phyloP scores from a whole-genome alignment of 2,113 vertebrate species.

The Pseudorhombus dupliciocellatus region DNA sequence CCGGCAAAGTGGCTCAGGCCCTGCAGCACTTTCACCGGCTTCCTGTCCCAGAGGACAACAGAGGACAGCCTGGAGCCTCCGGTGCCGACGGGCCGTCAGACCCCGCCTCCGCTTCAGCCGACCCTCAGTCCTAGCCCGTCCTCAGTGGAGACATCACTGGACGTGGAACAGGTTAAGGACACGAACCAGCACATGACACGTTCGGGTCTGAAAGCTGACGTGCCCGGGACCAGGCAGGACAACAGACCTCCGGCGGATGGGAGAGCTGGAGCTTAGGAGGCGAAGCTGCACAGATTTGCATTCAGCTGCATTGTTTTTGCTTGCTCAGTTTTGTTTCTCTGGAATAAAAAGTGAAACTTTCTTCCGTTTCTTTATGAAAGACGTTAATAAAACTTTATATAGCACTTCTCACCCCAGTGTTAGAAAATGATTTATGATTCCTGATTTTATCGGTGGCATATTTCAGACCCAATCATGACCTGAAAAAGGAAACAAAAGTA shows the following conservation, averaged over 20 bases:
- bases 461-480: too few relatives aligned
- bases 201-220: constrained; percentile 5
- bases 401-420: constrained; percentile 31
- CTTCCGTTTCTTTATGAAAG: constrained; percentile 38
- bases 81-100: background rate
- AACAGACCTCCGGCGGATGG: background rate
- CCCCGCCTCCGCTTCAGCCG: constrained; percentile 1
- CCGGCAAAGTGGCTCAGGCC: constrained; percentile 90
- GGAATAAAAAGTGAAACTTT: constrained; percentile 52
- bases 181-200: background rate
- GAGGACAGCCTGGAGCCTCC: background rate
- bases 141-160: background rate
- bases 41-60: constrained; percentile 77
- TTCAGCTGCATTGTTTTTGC: constrained; percentile 26
- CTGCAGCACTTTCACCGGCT: constrained; percentile 87
- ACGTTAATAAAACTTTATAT: constrained; percentile 61
- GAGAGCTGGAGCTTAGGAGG: background rate
- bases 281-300: constrained; percentile 6
- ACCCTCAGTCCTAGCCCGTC: constrained; percentile 47
- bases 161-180: constrained; percentile 14
- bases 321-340: constrained; percentile 53
- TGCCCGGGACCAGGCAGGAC: background rate
- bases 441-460: background rate
- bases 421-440: background rate
- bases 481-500: too few relatives aligned